These are phyloP conservation scores for Salmo trutta DNA, from an alignment of 2,797 vertebrate genomes.

Conservation along the genomic window DNA sequence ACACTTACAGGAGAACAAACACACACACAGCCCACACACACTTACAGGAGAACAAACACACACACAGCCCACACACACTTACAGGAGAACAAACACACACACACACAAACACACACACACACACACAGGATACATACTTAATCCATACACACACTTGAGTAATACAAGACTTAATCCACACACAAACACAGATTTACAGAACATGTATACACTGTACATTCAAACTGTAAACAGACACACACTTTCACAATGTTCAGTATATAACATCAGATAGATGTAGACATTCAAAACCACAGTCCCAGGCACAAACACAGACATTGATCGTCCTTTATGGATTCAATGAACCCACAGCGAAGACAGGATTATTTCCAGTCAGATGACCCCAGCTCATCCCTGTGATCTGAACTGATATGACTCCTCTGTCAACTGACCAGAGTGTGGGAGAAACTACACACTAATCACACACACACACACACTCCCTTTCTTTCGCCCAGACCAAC, in stretches of 20 bases:
- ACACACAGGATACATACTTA: slow-evolving; percentile 19
- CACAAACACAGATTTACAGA: slow-evolving; percentile 10
- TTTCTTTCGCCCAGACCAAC: not conserved
- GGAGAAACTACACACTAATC: not conserved
- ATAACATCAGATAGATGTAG: not conserved
- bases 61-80: not conserved
- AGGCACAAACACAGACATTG: slow-evolving; percentile 21
- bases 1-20: too few relatives aligned
- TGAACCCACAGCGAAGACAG: not conserved
- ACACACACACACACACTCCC: slow-evolving; percentile 2
- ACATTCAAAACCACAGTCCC: not conserved
- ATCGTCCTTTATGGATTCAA: not conserved
- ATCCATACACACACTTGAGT: not conserved
- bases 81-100: too few relatives aligned
- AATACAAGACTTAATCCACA: not conserved
- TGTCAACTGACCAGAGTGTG: slow-evolving; percentile 21
- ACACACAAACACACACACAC: slow-evolving; percentile 15
- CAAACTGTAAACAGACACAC: not conserved
- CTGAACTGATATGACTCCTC: slow-evolving; percentile 27
- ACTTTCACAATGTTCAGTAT: not conserved
- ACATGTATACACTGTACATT: not conserved
- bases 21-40: too few relatives aligned
- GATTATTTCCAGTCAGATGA: slow-evolving; percentile 32
- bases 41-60: too few relatives aligned
- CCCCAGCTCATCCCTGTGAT: slow-evolving; percentile 33